Conservation (phyloP, 2,797 vertebrate species). For the Apogon hyalosoma region DNA sequence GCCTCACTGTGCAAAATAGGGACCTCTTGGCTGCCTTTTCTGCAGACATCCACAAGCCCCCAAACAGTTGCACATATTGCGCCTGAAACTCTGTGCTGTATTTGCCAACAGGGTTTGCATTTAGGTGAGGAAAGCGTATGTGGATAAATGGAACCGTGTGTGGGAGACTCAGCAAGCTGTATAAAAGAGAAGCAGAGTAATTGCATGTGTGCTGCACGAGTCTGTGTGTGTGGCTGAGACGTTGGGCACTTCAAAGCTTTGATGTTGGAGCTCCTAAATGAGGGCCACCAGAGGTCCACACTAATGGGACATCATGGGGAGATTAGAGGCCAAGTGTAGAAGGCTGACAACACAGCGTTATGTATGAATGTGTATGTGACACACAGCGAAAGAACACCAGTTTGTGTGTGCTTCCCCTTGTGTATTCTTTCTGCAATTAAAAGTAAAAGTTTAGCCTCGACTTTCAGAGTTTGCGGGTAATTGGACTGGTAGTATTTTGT, state of each 20-base stretch:
- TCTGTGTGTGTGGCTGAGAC: constrained; percentile 54
- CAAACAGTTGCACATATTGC: constrained; percentile 5
- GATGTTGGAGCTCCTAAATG: constrained; percentile 86
- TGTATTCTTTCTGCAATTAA: constrained; percentile 57
- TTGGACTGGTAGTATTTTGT: constrained; percentile 38
- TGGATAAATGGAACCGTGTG: constrained; percentile 73
- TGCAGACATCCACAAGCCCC: constrained; percentile 2
- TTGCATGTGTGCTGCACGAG: constrained; percentile 67
- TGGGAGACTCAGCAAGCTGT: constrained; percentile 55
- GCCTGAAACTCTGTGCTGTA: constrained; percentile 34
- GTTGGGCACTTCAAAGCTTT: constrained; percentile 85
- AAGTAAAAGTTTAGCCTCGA: constrained; percentile 65
- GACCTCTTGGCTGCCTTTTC: neutral
- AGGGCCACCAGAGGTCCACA: constrained; percentile 84
- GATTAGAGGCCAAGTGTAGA: constrained; percentile 82
- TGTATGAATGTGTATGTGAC: constrained; percentile 50
- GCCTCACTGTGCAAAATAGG: neutral
- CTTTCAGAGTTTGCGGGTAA: constrained; percentile 42
- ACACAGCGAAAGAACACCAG: constrained; percentile 17
- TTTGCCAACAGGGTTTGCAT: constrained; percentile 52
- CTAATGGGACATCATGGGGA: constrained; percentile 88
- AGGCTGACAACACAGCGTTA: constrained; percentile 61
- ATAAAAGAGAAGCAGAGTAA: constrained; percentile 69
- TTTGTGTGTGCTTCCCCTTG: constrained; percentile 22
- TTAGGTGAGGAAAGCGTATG: constrained; percentile 67